These are phyloP conservation scores for Andrena praecox DNA, from an alignment of 2,888 invertebrate genomes.

Conservation along the genomic window DNA sequence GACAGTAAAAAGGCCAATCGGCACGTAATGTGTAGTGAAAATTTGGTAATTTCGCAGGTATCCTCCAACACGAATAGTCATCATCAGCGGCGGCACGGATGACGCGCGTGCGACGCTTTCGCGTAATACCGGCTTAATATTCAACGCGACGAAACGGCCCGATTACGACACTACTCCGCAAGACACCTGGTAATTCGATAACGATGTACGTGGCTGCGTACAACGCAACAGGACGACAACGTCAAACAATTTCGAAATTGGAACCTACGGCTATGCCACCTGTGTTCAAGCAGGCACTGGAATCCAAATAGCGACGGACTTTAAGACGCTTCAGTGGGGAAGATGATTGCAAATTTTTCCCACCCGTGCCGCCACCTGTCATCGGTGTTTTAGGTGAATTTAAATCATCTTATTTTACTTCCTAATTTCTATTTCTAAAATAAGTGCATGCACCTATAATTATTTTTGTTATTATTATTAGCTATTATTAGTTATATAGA, in stretches of 20 bases:
- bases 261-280: conserved; percentile 20
- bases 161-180: conserved; percentile 75
- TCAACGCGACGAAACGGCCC: conserved; percentile 70
- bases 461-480: no score
- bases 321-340: neutral
- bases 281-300: neutral
- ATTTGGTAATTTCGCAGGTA: neutral
- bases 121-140: conserved; percentile 76
- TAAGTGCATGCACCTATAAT: no score
- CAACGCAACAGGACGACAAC: conserved; percentile 43
- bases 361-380: no score
- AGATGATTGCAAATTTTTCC: no score
- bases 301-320: neutral
- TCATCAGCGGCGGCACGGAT: conserved; percentile 35
- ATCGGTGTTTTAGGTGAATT: no score
- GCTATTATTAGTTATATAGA: no score
- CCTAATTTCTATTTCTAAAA: no score
- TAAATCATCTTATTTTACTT: no score
- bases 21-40: neutral
- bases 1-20: no score
- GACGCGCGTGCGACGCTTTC: conserved; percentile 54
- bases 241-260: conserved; percentile 62
- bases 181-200: conserved; percentile 76
- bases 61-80: conserved; percentile 2
- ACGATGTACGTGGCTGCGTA: conserved; percentile 64